Conservation (phyloP, 2,113 vertebrate species). For the Verasper variegatus region DNA sequence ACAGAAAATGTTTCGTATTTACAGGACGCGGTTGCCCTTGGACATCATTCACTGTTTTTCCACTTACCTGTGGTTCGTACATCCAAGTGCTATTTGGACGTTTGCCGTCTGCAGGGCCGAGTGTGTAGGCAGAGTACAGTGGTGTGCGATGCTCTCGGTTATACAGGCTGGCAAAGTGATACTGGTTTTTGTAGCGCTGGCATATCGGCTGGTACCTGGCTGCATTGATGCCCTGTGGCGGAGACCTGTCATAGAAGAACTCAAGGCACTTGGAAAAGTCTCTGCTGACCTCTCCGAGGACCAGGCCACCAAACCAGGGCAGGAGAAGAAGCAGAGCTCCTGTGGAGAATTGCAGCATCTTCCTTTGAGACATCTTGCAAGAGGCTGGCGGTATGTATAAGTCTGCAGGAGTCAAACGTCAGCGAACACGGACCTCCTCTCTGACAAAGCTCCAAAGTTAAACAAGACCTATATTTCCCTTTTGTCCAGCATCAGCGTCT, state of each 20-base stretch:
- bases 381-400: neutral
- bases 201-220: conserved; percentile 65
- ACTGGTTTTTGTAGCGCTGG: conserved; percentile 72
- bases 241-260: conserved; percentile 65
- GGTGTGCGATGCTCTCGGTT: conserved; percentile 47
- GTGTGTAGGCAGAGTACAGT: conserved; percentile 70
- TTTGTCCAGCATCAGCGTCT: conserved; percentile 1
- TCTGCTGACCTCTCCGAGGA: conserved; percentile 43
- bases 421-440: neutral
- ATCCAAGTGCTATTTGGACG: conserved; percentile 54
- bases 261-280: conserved; percentile 66
- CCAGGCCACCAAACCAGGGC: conserved; percentile 23
- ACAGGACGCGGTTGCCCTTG: neutral
- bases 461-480: conserved; percentile 9
- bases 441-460: conserved; percentile 3
- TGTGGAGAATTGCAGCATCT: neutral
- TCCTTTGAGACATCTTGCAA: conserved; percentile 18
- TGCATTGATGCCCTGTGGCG: conserved; percentile 48
- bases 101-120: conserved; percentile 59
- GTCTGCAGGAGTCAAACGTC: neutral
- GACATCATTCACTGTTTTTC: neutral
- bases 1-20: too few relatives aligned
- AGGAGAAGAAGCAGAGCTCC: conserved; percentile 53
- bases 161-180: conserved; percentile 76
- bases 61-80: conserved; percentile 78